Percentiles rank a stretch among this genome's conserved stretches.
Evolutionary conservation across 2,797 vertebrate species (phyloP).

Genomic region (Pangasius djambal): DNA sequence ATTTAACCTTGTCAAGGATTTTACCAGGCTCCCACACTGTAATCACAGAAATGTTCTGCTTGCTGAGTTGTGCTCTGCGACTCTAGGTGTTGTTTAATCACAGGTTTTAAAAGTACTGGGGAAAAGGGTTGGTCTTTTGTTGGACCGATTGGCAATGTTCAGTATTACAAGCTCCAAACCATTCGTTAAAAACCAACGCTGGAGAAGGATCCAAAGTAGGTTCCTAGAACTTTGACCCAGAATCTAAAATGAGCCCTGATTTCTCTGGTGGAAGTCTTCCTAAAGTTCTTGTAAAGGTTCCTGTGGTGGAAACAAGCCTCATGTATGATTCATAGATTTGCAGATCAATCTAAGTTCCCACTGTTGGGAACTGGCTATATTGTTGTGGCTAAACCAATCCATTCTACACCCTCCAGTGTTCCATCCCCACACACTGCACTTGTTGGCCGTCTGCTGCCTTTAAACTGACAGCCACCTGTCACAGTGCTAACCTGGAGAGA

Average conservation of each 20-base stretch:
- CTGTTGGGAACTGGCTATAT: background rate
- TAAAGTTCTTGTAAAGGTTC: background rate
- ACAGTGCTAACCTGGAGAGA: conserved; percentile 29
- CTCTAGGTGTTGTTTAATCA: background rate
- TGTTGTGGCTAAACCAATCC: background rate
- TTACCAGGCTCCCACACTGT: background rate
- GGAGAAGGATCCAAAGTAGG: background rate
- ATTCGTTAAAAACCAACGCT: background rate
- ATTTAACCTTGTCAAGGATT: background rate
- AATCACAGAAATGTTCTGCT: background rate
- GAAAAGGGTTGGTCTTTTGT: background rate
- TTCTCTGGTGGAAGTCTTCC: background rate
- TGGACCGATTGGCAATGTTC: background rate
- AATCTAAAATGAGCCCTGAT: conserved; percentile 6
- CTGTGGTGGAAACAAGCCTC: background rate
- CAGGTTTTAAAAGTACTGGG: background rate
- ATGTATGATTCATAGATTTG: background rate
- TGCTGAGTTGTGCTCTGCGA: background rate
- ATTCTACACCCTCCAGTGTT: background rate
- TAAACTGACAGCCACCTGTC: conserved; percentile 59
- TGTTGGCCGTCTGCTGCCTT: conserved; percentile 48
- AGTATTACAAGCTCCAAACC: conserved; percentile 1
- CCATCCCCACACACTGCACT: background rate
- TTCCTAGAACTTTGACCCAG: background rate
- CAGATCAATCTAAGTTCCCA: background rate